phyloP scores from a whole-genome alignment of 2,113 vertebrate species.

The Halichoerus grypus region DNA sequence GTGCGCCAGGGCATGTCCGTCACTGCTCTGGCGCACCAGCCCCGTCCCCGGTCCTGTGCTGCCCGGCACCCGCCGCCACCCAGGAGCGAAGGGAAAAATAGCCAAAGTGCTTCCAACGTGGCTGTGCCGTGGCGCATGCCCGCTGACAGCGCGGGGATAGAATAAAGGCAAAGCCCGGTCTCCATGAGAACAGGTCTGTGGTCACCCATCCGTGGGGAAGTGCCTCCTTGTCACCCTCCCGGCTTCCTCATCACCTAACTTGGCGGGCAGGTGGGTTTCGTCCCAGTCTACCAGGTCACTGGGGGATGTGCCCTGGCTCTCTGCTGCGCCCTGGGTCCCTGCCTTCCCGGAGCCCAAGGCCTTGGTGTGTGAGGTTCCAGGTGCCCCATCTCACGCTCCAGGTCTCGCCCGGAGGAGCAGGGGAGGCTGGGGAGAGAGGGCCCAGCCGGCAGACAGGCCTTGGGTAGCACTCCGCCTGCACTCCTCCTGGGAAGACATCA shows the following conservation, averaged over 20 bases:
- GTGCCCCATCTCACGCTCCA: not conserved
- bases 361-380: not conserved
- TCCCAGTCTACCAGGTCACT: not conserved
- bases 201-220: fast-evolving
- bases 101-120: not conserved
- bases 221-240: too few relatives aligned
- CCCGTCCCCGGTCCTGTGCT: not conserved
- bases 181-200: not conserved
- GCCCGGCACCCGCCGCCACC: not conserved
- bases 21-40: fast-evolving
- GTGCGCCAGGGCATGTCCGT: fast-evolving
- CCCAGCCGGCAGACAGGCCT: not conserved
- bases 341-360: not conserved
- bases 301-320: not conserved
- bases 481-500: not conserved
- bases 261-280: fast-evolving
- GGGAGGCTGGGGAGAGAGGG: not conserved
- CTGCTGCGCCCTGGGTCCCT: not conserved
- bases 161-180: not conserved
- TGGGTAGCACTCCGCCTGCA: fast-evolving
- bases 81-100: not conserved
- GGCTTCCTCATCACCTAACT: not conserved
- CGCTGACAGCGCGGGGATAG: fast-evolving
- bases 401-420: not conserved
- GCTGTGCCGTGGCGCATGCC: fast-evolving